Evolutionary conservation across 2,888 invertebrate species (phyloP).

Genomic region (Microchrysa polita): DNA sequence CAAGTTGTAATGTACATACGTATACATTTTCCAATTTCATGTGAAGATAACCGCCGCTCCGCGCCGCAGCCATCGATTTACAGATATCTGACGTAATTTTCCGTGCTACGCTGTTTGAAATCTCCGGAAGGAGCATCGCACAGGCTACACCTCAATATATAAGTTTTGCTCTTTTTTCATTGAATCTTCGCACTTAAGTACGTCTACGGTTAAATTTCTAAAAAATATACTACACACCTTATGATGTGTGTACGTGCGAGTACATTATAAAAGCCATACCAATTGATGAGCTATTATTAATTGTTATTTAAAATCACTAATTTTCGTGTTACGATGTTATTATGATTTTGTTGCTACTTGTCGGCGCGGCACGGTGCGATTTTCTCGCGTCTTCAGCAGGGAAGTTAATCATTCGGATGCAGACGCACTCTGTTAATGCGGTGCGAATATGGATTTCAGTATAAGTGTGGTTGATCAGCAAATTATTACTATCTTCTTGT

Average conservation of each 20-base stretch:
- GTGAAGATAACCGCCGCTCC: not conserved
- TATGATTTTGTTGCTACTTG: too few species aligned
- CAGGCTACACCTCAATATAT: too few species aligned
- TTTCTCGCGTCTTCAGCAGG: not conserved
- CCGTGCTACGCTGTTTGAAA: not conserved
- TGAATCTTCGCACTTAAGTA: too few species aligned
- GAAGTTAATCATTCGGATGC: not conserved
- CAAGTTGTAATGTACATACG: too few species aligned
- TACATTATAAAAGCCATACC: not conserved
- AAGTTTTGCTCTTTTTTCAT: too few species aligned
- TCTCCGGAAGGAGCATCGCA: not conserved
- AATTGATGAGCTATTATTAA: constrained; percentile 1
- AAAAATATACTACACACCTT: too few species aligned
- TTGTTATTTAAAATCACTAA: constrained; percentile 33
- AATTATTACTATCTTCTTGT: constrained; percentile 12
- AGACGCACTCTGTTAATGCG: too few species aligned
- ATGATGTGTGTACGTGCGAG: too few species aligned
- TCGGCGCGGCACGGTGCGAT: too few species aligned
- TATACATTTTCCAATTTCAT: not conserved
- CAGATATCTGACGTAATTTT: not conserved
- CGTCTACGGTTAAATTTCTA: not conserved
- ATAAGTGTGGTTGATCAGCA: not conserved
- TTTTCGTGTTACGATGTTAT: constrained; percentile 18
- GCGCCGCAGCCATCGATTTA: not conserved
- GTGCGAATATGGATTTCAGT: not conserved